phyloP scores from a whole-genome alignment of 2,113 vertebrate genomes.

The Onychostoma macrolepis region DNA sequence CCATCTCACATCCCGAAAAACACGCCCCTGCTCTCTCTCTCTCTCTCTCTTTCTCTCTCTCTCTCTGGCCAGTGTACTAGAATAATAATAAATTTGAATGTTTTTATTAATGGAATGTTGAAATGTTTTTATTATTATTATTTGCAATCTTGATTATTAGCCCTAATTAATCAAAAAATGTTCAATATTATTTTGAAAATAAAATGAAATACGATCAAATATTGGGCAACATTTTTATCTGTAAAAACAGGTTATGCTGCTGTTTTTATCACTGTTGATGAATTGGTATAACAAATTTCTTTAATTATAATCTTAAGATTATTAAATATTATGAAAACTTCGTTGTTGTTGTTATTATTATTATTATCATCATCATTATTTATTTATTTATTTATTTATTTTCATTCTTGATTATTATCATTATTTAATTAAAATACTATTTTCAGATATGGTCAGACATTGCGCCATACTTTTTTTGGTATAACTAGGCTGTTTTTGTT shows the following conservation, averaged over 20 bases:
- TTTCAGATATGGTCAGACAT: not conserved
- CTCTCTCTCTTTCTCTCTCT: slow-evolving; percentile 3
- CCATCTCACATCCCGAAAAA: slow-evolving; percentile 2
- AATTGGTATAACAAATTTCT: not conserved
- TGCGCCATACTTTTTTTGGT: not conserved
- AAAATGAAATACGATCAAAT: not conserved
- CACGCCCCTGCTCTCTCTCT: slow-evolving; percentile 27
- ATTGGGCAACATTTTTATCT: not conserved
- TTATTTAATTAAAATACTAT: not conserved
- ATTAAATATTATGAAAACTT: not conserved
- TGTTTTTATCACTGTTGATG: not conserved
- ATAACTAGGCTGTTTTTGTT: not conserved
- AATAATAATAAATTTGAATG: not conserved
- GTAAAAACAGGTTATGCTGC: not conserved
- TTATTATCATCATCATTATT: not conserved
- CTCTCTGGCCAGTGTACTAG: not conserved
- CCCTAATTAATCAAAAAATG: not conserved
- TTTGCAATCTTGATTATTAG: not conserved
- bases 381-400: not conserved
- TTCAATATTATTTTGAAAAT: not conserved
- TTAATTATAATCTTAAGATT: not conserved
- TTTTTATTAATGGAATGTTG: not conserved
- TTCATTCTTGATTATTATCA: not conserved
- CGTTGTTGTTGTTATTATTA: not conserved
- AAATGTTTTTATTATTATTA: not conserved